A percentile compares a stretch with the other conserved stretches of the same genome.
Evolutionary conservation across 2,113 vertebrate species (phyloP).

Genomic region (Pongo abelii): DNA sequence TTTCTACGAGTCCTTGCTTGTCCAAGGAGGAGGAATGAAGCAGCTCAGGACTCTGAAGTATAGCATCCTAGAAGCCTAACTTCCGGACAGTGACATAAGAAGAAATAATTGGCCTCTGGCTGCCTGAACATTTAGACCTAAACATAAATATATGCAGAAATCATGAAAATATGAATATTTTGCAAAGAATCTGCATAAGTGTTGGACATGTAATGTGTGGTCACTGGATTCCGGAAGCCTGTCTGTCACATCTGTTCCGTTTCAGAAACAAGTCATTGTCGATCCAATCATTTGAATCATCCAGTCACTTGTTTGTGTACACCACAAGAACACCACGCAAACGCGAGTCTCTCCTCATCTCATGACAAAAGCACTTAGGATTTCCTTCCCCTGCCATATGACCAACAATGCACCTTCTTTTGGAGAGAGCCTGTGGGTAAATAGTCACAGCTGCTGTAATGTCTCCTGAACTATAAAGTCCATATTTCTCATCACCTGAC

Average conservation of each 20-base stretch:
- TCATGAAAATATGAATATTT: not conserved
- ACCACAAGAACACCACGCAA: not conserved
- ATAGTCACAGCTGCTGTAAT: not conserved
- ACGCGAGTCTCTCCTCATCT: not conserved
- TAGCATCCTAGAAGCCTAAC: not conserved
- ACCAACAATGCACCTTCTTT: constrained; percentile 53
- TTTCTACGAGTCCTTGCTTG: not conserved
- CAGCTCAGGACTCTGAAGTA: not conserved
- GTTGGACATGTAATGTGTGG: not conserved
- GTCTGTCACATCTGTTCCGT: not conserved
- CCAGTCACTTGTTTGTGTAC: not conserved
- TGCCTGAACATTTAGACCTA: not conserved
- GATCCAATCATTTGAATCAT: constrained; percentile 34
- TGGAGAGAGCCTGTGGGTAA: not conserved
- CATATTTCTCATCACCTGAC: constrained; percentile 16
- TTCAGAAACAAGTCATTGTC: constrained; percentile 31
- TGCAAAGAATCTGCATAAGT: not conserved
- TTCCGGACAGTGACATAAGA: not conserved
- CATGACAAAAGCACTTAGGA: constrained; percentile 53
- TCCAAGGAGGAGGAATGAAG: not conserved
- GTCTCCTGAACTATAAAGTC: constrained; percentile 19
- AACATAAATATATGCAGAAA: constrained; percentile 20
- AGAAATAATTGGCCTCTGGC: not conserved
- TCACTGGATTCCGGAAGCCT: not conserved
- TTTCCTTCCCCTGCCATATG: constrained; percentile 2